These are phyloP conservation scores for Camponotus vicinus DNA, from an alignment of 1,140 invertebrate species.

Conservation along the genomic window DNA sequence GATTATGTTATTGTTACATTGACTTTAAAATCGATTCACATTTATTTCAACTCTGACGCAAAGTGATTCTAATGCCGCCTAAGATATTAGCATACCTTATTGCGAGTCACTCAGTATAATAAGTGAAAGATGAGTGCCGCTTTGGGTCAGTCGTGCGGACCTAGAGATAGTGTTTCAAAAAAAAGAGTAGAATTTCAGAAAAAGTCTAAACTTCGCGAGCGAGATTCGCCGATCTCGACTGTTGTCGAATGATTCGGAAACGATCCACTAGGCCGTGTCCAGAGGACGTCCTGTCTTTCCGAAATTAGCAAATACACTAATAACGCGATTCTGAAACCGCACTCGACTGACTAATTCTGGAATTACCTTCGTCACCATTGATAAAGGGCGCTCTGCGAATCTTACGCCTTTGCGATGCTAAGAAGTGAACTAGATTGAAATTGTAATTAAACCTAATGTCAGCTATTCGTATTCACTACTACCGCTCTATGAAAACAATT, in stretches of 20 bases:
- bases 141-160: slow-evolving; percentile 85
- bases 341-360: slow-evolving; percentile 62
- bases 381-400: slow-evolving; percentile 34
- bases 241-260: slow-evolving; percentile 44
- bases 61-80: not conserved
- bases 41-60: slow-evolving; percentile 21
- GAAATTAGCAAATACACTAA: slow-evolving; percentile 69
- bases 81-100: slow-evolving; percentile 59
- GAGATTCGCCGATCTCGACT: slow-evolving; percentile 66
- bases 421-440: slow-evolving; percentile 70
- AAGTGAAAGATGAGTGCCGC: slow-evolving; percentile 83
- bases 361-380: not conserved
- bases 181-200: slow-evolving; percentile 57
- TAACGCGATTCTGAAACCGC: slow-evolving; percentile 52
- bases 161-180: slow-evolving; percentile 68
- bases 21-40: not conserved
- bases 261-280: slow-evolving; percentile 65
- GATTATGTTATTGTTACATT: slow-evolving; percentile 31
- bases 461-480: slow-evolving; percentile 60
- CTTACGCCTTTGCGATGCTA: slow-evolving; percentile 65
- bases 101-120: slow-evolving; percentile 46
- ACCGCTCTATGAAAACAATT: slow-evolving; percentile 73
- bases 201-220: slow-evolving; percentile 58
- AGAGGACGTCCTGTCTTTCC: slow-evolving; percentile 37
- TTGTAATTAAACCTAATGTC: slow-evolving; percentile 67